A percentile compares a stretch with the other conserved stretches of the same genome.
Conservation (phyloP, 2,797 vertebrate species). For the Micromesistius poutassou region DNA sequence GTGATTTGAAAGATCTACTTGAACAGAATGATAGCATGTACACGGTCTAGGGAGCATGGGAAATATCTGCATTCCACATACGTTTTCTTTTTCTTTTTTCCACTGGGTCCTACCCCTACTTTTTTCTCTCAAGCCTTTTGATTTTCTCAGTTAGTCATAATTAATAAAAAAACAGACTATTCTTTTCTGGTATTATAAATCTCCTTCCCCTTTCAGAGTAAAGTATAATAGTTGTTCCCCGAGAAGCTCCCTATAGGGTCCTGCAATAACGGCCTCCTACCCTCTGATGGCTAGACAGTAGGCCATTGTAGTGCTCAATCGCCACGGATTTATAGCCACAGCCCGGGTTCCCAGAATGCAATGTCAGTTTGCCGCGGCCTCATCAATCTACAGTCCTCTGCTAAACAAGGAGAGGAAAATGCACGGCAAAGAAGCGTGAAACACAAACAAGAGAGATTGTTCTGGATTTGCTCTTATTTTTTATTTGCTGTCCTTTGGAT, state of each 20-base stretch:
- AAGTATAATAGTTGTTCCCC: slow-evolving; percentile 12
- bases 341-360: slow-evolving; percentile 72
- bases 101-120: not conserved
- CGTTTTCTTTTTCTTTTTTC: not conserved
- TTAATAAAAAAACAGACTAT: slow-evolving; percentile 43
- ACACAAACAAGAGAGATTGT: not conserved
- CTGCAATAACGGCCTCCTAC: slow-evolving; percentile 51
- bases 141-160: slow-evolving; percentile 52
- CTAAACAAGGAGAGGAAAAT: slow-evolving; percentile 10
- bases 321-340: slow-evolving; percentile 67
- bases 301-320: slow-evolving; percentile 68
- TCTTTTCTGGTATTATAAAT: slow-evolving; percentile 33
- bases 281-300: slow-evolving; percentile 66
- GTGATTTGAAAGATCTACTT: slow-evolving; percentile 59
- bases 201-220: slow-evolving; percentile 19
- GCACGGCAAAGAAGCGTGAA: not conserved
- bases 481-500: not conserved
- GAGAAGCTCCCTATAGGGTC: not conserved
- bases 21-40: slow-evolving; percentile 49
- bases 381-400: slow-evolving; percentile 65
- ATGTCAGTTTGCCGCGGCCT: slow-evolving; percentile 60
- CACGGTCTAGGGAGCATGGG: slow-evolving; percentile 53
- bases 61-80: slow-evolving; percentile 49
- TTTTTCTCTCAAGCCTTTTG: not conserved
- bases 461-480: slow-evolving; percentile 37